Evolutionary conservation across 2,888 invertebrate species (phyloP).

Genomic region (Eucriotettix oculatus): DNA sequence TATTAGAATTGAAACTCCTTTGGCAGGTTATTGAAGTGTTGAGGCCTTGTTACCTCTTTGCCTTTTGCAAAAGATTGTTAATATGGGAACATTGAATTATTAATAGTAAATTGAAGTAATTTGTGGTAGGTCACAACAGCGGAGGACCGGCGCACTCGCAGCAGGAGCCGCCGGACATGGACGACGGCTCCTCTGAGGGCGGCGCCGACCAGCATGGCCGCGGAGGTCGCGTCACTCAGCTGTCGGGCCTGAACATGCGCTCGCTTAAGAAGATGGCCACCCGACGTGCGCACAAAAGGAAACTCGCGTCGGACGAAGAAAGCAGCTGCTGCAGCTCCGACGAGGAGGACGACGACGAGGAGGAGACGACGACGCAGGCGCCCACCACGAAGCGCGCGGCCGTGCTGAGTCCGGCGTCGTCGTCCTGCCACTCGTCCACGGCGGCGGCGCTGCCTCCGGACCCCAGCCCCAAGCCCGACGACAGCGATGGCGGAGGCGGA

Average conservation of each 20-base stretch:
- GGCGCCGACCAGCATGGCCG: slow-evolving; percentile 26
- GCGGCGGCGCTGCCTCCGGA: slow-evolving; percentile 2
- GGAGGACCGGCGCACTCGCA: slow-evolving; percentile 18
- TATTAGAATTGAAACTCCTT: too few species aligned
- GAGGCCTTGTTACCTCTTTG: too few species aligned
- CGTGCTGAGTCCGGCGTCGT: slow-evolving; percentile 29
- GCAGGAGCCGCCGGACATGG: slow-evolving; percentile 24
- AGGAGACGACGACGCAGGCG: slow-evolving; percentile 14
- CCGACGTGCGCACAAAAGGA: slow-evolving; percentile 40
- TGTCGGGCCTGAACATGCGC: slow-evolving; percentile 12
- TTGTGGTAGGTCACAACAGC: slow-evolving; percentile 25
- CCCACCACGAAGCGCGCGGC: slow-evolving; percentile 13
- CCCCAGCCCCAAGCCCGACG: slow-evolving; percentile 26
- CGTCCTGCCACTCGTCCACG: slow-evolving; percentile 42
- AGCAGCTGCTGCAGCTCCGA: slow-evolving; percentile 28
- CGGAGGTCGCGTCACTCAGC: slow-evolving; percentile 5
- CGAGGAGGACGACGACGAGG: slow-evolving; percentile 32
- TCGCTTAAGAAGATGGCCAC: slow-evolving; percentile 5
- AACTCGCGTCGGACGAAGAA: slow-evolving; percentile 31
- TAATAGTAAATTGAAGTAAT: too few species aligned
- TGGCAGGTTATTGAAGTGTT: too few species aligned
- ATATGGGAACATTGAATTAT: too few species aligned
- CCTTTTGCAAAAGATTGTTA: too few species aligned
- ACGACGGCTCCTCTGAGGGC: slow-evolving; percentile 30
- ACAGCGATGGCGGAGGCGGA: slow-evolving; percentile 17